Evolutionary conservation across 2,888 invertebrate genomes (phyloP).

Genomic region (Melanostoma mellinum): DNA sequence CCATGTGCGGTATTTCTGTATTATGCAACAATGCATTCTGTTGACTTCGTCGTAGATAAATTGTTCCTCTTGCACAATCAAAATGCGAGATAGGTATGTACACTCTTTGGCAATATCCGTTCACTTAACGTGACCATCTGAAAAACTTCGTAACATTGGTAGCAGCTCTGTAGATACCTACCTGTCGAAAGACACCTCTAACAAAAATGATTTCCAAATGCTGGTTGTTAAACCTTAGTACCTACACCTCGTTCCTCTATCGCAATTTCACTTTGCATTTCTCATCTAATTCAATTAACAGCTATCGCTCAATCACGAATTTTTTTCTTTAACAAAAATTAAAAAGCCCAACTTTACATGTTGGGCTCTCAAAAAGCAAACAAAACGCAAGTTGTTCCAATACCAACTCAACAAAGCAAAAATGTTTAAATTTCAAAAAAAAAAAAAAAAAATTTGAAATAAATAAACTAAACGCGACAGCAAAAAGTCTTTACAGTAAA

Average conservation of each 20-base stretch:
- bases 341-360: slow-evolving; percentile 18
- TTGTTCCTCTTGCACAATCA: too few species aligned
- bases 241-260: slow-evolving; percentile 13
- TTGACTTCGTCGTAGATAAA: too few species aligned
- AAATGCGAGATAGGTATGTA: too few species aligned
- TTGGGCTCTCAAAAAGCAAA: slow-evolving; percentile 9
- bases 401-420: slow-evolving; percentile 9
- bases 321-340: slow-evolving; percentile 1
- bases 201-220: slow-evolving; percentile 21
- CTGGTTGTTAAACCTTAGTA: slow-evolving; percentile 45
- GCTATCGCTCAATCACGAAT: slow-evolving; percentile 48
- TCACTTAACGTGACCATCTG: too few species aligned
- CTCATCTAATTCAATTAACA: slow-evolving; percentile 64
- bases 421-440: slow-evolving; percentile 15
- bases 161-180: not conserved
- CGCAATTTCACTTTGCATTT: slow-evolving; percentile 55
- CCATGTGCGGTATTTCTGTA: too few species aligned
- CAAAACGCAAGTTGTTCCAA: not conserved
- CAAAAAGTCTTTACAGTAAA: slow-evolving; percentile 48
- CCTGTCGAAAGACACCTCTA: not conserved
- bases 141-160: too few species aligned
- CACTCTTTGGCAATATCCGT: too few species aligned
- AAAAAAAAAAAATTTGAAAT: not conserved
- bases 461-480: slow-evolving; percentile 2
- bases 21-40: too few species aligned